phyloP scores from a whole-genome alignment of 2,888 invertebrate genomes.

The Sepioteuthis lessoniana region DNA sequence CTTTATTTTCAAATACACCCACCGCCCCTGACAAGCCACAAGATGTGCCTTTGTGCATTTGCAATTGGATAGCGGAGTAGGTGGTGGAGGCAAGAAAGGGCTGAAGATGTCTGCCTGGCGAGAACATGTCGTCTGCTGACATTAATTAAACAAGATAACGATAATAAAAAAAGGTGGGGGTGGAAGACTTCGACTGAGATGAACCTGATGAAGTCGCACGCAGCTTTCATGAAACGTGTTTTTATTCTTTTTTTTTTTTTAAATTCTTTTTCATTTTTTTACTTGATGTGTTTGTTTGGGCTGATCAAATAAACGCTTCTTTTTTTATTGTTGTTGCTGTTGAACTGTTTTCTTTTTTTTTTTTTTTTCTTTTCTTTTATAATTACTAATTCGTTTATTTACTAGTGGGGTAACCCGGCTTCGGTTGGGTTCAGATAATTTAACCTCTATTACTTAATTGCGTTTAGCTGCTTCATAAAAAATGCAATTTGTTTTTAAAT shows the following conservation, averaged over 20 bases:
- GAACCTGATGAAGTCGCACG: background rate
- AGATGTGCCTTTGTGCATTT: background rate
- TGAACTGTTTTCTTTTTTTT: too few relatives aligned
- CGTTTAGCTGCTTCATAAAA: background rate
- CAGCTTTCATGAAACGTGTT: background rate
- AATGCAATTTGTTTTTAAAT: background rate
- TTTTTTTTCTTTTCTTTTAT: background rate
- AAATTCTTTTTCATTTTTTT: background rate
- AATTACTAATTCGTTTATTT: background rate
- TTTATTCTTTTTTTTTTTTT: background rate
- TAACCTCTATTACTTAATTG: background rate
- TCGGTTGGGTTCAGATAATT: background rate
- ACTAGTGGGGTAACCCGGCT: background rate
- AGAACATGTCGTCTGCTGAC: background rate
- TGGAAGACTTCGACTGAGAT: background rate
- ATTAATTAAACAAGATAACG: conserved; percentile 33
- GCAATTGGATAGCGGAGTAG: too few relatives aligned
- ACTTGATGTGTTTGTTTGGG: background rate
- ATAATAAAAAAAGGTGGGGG: background rate
- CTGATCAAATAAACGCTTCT: background rate
- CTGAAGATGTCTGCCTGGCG: background rate
- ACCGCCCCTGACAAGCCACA: background rate
- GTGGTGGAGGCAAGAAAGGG: background rate
- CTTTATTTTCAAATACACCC: background rate
- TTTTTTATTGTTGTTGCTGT: background rate